Evolutionary conservation across 2,888 invertebrate species (phyloP).

Genomic region (Euzetes globulus): DNA sequence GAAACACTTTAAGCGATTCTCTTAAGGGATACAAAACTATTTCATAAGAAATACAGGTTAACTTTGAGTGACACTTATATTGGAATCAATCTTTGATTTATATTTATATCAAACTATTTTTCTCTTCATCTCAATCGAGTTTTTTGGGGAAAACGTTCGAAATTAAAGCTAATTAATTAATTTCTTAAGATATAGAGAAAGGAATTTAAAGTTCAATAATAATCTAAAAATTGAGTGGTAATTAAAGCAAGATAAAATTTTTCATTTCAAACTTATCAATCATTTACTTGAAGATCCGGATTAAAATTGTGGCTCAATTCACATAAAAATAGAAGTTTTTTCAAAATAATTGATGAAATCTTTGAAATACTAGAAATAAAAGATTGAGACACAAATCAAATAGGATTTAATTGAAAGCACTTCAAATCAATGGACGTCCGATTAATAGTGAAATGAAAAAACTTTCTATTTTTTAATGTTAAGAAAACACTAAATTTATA

Average conservation of each 20-base stretch:
- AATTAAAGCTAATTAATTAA: background rate
- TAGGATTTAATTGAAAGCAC: background rate
- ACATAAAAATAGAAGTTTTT: no score
- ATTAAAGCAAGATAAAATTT: background rate
- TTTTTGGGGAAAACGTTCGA: background rate
- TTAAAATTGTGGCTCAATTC: background rate
- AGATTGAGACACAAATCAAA: background rate
- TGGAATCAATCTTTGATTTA: background rate
- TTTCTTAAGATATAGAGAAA: background rate
- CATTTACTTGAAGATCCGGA: background rate
- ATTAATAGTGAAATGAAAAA: background rate
- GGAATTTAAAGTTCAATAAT: background rate
- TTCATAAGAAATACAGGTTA: constrained; percentile 6
- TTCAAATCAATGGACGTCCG: background rate
- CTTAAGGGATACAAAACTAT: constrained; percentile 8
- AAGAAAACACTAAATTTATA: background rate
- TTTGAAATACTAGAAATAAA: background rate
- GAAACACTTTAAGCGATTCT: background rate
- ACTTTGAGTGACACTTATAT: background rate
- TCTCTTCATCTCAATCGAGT: background rate
- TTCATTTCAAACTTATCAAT: background rate
- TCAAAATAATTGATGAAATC: background rate
- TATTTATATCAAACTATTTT: background rate
- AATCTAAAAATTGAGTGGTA: background rate
- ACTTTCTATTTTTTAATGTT: background rate